phyloP scores from a whole-genome alignment of 37 sponge, comb jelly and placozoan species.

The Dysidea cf. avara region DNA sequence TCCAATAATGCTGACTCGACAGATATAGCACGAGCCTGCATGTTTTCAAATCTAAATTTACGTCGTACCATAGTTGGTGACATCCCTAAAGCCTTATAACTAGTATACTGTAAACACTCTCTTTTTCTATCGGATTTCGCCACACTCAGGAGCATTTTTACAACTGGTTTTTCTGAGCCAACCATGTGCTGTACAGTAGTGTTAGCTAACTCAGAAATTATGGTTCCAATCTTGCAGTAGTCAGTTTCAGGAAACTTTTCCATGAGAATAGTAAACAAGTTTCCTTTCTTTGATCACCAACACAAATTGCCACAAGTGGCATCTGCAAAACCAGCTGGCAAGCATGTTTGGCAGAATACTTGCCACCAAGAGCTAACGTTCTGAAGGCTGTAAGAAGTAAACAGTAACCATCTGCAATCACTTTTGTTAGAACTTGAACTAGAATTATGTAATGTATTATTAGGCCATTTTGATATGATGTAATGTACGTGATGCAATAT shows the following conservation, averaged over 20 bases:
- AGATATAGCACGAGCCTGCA: too few species aligned
- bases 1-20: too few species aligned
- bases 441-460: too few species aligned
- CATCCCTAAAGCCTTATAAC: slow-evolving; percentile 7
- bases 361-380: neutral
- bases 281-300: neutral
- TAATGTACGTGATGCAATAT: too few species aligned
- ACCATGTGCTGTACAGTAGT: neutral
- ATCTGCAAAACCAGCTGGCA: neutral
- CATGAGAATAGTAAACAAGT: neutral
- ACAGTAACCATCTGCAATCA: neutral
- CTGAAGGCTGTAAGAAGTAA: slow-evolving; percentile 6
- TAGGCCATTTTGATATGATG: too few species aligned
- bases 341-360: slow-evolving; percentile 13
- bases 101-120: slow-evolving; percentile 9
- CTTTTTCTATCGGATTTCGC: slow-evolving; percentile 19
- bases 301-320: slow-evolving; percentile 2
- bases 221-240: slow-evolving; percentile 6
- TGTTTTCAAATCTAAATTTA: too few species aligned
- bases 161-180: slow-evolving; percentile 10
- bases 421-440: too few species aligned
- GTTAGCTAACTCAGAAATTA: too few species aligned
- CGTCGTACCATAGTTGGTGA: slow-evolving; percentile 9
- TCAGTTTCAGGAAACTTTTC: slow-evolving; percentile 13
- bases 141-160: neutral